Conservation (phyloP, 2,888 invertebrate genomes). For the Spisula subtruncata region DNA sequence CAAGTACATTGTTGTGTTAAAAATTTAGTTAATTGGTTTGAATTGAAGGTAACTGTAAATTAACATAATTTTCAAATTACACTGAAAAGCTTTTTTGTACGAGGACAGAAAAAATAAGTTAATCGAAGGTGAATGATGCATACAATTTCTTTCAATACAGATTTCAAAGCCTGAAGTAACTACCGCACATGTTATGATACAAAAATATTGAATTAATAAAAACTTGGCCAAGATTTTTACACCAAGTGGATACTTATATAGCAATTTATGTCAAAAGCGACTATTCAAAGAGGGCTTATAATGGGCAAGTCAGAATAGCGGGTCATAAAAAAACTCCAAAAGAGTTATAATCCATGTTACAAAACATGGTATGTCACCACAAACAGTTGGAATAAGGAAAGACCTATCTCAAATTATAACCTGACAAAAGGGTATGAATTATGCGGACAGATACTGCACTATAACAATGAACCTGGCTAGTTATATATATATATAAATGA, state of each 20-base stretch:
- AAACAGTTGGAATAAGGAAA: not conserved
- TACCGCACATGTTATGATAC: not conserved
- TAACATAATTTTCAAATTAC: not conserved
- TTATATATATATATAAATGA: slow-evolving; percentile 1
- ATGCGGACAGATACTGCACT: not conserved
- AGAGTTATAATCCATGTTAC: slow-evolving; percentile 18
- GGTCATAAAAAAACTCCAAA: slow-evolving; percentile 28
- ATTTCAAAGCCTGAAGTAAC: not conserved
- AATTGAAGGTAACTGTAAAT: not conserved
- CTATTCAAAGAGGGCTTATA: not conserved
- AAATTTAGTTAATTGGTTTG: not conserved
- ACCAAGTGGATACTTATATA: not conserved
- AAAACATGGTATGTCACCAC: not conserved
- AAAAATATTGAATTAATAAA: not conserved
- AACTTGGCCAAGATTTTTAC: not conserved
- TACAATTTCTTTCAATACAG: not conserved
- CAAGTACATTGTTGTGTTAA: not conserved
- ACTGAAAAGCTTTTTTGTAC: not conserved
- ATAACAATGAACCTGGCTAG: not conserved
- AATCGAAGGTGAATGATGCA: not conserved
- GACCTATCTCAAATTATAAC: not conserved
- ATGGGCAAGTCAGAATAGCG: not conserved
- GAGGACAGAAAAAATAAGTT: not conserved
- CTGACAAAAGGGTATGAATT: not conserved
- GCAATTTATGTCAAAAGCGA: slow-evolving; percentile 17